Base-by-base conservation (phyloP, 2,888 invertebrate species). In the Epinotia demarniana region DNA sequence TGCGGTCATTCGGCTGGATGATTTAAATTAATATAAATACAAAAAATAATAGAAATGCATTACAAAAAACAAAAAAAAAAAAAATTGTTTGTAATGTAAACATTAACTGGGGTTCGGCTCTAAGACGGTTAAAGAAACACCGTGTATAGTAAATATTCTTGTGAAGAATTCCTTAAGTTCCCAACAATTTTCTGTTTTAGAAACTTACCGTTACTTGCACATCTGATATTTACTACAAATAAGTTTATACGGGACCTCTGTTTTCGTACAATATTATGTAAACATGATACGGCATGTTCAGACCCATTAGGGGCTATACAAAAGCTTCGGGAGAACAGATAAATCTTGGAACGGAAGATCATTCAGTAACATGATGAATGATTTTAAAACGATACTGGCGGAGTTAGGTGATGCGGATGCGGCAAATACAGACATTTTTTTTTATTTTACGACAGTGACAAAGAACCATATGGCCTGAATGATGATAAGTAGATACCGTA, bases 301-400 rank as follows among this genome's bases (percentile, higher is more conserved):
- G 74, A 78, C 80, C 88, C 90, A 90, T 91, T 90, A 90, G 84
- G 84, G 82, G 80, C 78, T 77, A 80, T 83, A 90, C 89, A 91
- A 89, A 87, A 79, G 84, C 82, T 80, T 76, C 80, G 81, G 85
- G 74, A 83, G 87, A 86, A 88, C 85, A 89, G 87, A 88, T 87
- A 89, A 88, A 90, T 90, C 85, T 80, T 82, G 80, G 81, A 80
- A 79, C 70, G 83, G 84, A 83, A 86, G 85, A 89, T 88, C 87
- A 88, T 86, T 78, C 82, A 75, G 80, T 81, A 79, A 81, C 75
- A 86, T 92, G 92, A 92, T 92, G 86, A 91, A 92, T 92, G 88
- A 88, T 88, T 91, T 91, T 90, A 90, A 91, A 92, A 87, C 85
- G 87, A 90, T 89, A 82, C 78, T 77, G 77, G 79, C 84, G 83